phyloP scores from a whole-genome alignment of 2,888 invertebrate species.

The Oscheius sp. region DNA sequence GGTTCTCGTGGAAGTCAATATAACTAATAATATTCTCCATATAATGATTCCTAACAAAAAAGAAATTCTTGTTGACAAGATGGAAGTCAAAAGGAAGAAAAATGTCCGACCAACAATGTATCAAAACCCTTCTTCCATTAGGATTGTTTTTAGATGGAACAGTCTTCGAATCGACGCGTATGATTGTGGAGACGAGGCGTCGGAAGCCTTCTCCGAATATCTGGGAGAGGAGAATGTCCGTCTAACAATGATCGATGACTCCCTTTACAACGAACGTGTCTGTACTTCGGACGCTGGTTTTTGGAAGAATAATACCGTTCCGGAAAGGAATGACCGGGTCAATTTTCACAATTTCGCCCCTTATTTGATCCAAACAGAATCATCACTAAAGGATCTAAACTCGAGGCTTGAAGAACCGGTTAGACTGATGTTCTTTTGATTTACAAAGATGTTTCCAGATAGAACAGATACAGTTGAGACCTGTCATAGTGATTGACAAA shows the following conservation, averaged over 20 bases:
- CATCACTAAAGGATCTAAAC: conserved; percentile 61
- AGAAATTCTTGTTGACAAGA: conserved; percentile 37
- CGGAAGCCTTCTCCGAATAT: conserved; percentile 46
- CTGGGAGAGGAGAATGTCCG: conserved; percentile 49
- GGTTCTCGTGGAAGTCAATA: conserved; percentile 39
- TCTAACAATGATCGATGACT: conserved; percentile 54
- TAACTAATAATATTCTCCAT: conserved; percentile 38
- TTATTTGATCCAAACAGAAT: conserved; percentile 57
- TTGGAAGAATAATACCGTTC: conserved; percentile 57
- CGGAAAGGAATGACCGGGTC: conserved; percentile 47
- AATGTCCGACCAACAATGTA: conserved; percentile 44
- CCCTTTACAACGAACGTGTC: conserved; percentile 59
- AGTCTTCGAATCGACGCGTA: conserved; percentile 58
- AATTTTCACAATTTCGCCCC: conserved; percentile 58
- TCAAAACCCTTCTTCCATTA: conserved; percentile 20
- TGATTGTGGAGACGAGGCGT: conserved; percentile 62
- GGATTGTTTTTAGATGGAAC: conserved; percentile 25
- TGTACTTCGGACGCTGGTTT: conserved; percentile 37
- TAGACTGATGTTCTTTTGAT: too few species aligned
- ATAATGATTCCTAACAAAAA: conserved; percentile 34
- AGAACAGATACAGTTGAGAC: conserved; percentile 58
- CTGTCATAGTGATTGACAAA: conserved; percentile 58
- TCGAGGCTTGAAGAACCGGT: conserved; percentile 33
- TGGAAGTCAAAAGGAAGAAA: conserved; percentile 36
- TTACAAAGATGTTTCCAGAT: conserved; percentile 26